Base-by-base conservation (phyloP, 1,140 invertebrate species). In the Penaeus vannamei region DNA sequence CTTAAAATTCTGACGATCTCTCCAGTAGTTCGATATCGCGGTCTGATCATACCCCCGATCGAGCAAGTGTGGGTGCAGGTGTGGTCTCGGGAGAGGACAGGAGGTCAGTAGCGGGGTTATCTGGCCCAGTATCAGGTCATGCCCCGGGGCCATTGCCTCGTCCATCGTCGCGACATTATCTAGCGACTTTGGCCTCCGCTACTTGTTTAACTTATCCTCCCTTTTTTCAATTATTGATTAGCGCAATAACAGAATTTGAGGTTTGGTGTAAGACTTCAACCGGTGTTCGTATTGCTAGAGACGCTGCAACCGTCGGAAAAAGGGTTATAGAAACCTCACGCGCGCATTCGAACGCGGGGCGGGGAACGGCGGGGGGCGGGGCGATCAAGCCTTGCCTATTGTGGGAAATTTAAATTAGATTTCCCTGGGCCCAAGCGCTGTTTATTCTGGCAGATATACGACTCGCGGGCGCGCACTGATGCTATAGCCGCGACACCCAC, bases 391-490 rank as follows among this genome's bases (percentile, higher is more conserved):
- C 77, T 32, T 66, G 26, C 77, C 72, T 72, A 72, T 87, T 87
- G 86, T 84, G 83, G 87, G 86, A 84, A 86, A 85, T 89, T 89
- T 79, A 89, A 89, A 85, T 89, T 85, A 80, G 76, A 80, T 85
- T 76, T 79, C 5, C 60, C 60, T 64, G n/a, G 59, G 46, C 26
- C 32, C 72, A 46, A 84, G 72, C 80, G 59, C 84, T 89, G 87
- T 89, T 89, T 89, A 84, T 79, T 59, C 69, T 88, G 87, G 87
- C 81, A 62, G 69, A 76, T 84, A 84, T 79, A 36, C 76, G 42
- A 29, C 10, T 76, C 26, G 26, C 17, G 72, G 72, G 23, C 26
- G 23, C 72, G 22, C 59, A 53, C 53, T 46, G 22, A 53, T 26
- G 80, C 59, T 79, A 22, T 79, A 12, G 53, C 61, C 61, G 12